Evolutionary conservation across 1,140 invertebrate genomes (phyloP).

Genomic region (Elymnias hypermnestra): DNA sequence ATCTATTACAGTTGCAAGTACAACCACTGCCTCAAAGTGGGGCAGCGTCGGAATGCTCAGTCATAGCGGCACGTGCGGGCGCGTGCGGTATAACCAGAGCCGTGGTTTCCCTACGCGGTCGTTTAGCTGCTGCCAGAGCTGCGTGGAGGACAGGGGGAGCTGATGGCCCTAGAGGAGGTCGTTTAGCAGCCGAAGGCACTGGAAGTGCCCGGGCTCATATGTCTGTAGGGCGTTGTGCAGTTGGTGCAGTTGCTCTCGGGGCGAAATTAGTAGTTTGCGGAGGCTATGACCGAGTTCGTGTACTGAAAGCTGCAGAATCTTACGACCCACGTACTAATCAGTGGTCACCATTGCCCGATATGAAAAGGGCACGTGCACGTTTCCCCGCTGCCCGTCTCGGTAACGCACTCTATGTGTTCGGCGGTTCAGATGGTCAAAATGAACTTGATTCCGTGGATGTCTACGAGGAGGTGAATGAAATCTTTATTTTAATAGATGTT

Average conservation of each 20-base stretch:
- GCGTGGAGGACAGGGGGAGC: conserved; percentile 22
- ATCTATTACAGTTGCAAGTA: not conserved
- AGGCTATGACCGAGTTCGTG: conserved; percentile 91
- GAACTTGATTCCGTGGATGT: conserved; percentile 74
- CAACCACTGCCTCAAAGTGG: not conserved
- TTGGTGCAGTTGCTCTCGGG: conserved; percentile 76
- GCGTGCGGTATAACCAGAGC: conserved; percentile 21
- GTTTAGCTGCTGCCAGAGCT: conserved; percentile 26
- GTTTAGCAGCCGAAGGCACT: conserved; percentile 13
- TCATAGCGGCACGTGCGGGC: conserved; percentile 13
- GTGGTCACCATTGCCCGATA: conserved; percentile 81
- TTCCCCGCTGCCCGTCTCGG: conserved; percentile 68
- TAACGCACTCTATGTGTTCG: conserved; percentile 80
- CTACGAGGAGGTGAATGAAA: conserved; percentile 15
- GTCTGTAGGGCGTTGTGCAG: conserved; percentile 35
- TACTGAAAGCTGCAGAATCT: conserved; percentile 84
- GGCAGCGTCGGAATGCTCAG: conserved; percentile 31
- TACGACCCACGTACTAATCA: conserved; percentile 83
- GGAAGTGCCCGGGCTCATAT: conserved; percentile 23
- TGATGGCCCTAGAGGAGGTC: conserved; percentile 21
- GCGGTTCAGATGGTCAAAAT: conserved; percentile 76
- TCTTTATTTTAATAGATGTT: not conserved
- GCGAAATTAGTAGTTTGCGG: conserved; percentile 73
- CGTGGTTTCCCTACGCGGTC: conserved; percentile 20
- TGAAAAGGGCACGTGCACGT: conserved; percentile 81